Evolutionary conservation across 2,113 vertebrate species (phyloP).

Genomic region (Willisornis vidua): DNA sequence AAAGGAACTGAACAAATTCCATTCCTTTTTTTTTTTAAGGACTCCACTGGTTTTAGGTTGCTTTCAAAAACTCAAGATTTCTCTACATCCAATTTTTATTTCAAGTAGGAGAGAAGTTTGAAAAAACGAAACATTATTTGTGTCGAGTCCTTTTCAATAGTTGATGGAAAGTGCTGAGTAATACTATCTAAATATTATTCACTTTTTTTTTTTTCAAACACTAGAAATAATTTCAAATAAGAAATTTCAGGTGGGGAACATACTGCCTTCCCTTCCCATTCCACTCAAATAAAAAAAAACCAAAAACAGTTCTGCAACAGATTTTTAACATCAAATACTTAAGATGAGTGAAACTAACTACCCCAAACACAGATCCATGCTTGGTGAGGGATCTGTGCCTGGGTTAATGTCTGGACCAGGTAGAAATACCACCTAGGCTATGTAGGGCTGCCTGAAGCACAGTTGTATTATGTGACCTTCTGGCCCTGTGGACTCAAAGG

Average conservation of each 20-base stretch:
- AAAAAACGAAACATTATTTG: background rate
- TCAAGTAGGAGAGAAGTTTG: background rate
- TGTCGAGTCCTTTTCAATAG: background rate
- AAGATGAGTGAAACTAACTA: background rate
- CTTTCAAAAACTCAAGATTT: background rate
- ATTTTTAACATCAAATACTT: background rate
- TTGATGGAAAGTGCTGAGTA: background rate
- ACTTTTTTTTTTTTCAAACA: background rate
- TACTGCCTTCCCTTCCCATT: rapidly evolving
- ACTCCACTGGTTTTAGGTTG: background rate
- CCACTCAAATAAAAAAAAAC: background rate
- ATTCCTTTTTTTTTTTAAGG: background rate
- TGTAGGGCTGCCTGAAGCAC: background rate
- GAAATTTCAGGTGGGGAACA: background rate
- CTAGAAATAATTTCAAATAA: background rate
- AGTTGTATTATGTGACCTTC: background rate
- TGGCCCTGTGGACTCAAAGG: background rate
- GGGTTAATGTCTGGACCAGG: background rate
- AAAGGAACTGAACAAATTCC: constrained; percentile 9
- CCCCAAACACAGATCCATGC: background rate
- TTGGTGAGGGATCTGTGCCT: background rate
- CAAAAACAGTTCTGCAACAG: background rate
- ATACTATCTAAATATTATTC: background rate
- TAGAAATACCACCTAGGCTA: background rate
- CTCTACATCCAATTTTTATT: background rate